Base-by-base conservation (phyloP, 2,888 invertebrate genomes). In the Andrena bicolor region DNA sequence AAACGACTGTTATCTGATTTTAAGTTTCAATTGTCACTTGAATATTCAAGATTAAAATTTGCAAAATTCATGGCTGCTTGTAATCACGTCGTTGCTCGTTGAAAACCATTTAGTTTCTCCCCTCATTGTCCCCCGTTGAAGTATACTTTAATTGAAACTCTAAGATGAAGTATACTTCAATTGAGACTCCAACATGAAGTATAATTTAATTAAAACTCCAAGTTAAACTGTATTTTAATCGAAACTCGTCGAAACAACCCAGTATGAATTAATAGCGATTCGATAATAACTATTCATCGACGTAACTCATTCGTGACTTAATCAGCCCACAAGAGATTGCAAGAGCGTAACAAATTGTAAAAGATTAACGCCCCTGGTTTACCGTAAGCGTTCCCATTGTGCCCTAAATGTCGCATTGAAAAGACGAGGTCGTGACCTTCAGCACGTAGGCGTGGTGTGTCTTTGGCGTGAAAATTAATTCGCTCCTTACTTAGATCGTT, bases 401-500 rank as follows among this genome's bases (percentile, higher is more conserved):
- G 71, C 48, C 76, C 58, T 77, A 28, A 56, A 61, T 84, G 78
- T 86, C 84, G 71, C 82, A 75, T 8, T 75, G 65, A 83, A 63
- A 7, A 5, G 10, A 53, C 16, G 58, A 66, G 72, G 75, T 65
- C 64, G 69, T 48, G 51, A 58, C 74, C 78, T 81, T 85, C 83
- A 83, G 90, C 90, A 89, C 90, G 88, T 92, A 91, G 87, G 89
- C 86, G 89, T 91, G 91, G 88, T 87, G 90, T 93, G 90, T 90
- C 85, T 92, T 92, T 93, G 91, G 92, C 92, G 89, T 92, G 93
- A 91, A 85, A 92, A 88, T 92, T 94, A 94, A 94, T 94, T 92
- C 91, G 90, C 90, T 90, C 91, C 93, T 94, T 93, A 94, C 93
- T 94, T 92, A 94, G 94, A 94, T 94, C 93, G 92, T 94, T 94